phyloP scores from a whole-genome alignment of 2,797 vertebrate species.

The Muraenolepis orangiensis region DNA sequence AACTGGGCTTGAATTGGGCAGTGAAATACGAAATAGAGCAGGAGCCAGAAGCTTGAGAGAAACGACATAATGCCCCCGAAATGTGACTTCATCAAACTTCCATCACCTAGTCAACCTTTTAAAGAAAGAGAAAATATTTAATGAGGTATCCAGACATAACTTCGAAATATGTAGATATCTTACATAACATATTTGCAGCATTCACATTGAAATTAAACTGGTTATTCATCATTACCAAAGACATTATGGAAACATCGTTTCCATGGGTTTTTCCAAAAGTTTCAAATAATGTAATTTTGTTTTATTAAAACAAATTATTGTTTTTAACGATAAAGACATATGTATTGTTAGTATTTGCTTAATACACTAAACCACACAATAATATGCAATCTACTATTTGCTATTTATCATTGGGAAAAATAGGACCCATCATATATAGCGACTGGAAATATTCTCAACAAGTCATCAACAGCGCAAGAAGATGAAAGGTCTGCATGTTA shows the following conservation, averaged over 20 bases:
- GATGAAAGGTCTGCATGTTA: not conserved
- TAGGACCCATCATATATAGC: not conserved
- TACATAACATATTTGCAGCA: not conserved
- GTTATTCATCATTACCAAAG: not conserved
- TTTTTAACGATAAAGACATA: too few species aligned
- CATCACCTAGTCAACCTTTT: conserved; percentile 82
- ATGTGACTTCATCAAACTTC: conserved; percentile 83
- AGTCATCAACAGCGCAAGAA: not conserved
- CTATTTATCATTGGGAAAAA: not conserved
- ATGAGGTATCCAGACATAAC: not conserved
- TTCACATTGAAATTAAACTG: not conserved
- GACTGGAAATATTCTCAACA: not conserved
- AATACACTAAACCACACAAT: not conserved
- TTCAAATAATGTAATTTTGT: not conserved
- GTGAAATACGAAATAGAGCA: conserved; percentile 53
- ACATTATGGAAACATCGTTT: too few species aligned
- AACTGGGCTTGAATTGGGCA: conserved; percentile 52
- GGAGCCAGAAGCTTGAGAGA: conserved; percentile 57
- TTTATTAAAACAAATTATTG: not conserved
- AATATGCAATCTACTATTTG: not conserved
- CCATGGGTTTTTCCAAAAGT: too few species aligned
- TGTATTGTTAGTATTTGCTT: not conserved
- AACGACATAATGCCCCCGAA: conserved; percentile 75
- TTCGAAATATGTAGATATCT: not conserved
- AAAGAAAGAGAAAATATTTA: conserved; percentile 49